phyloP scores from a whole-genome alignment of 2,797 vertebrate genomes.

The Fratercula arctica region DNA sequence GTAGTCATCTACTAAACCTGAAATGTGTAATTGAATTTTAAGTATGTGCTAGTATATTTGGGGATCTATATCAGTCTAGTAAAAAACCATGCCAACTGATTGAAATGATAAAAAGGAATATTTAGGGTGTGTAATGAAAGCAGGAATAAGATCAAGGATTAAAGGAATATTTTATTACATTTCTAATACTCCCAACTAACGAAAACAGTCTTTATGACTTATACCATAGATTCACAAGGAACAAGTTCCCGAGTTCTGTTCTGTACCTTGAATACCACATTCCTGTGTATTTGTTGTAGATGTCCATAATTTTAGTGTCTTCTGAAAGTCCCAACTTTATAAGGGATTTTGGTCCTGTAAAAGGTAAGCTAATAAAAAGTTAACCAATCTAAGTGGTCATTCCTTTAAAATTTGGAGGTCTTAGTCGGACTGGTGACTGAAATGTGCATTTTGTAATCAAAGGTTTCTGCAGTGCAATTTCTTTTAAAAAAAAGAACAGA shows the following conservation, averaged over 20 bases:
- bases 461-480: not conserved
- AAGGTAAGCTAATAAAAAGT: not conserved
- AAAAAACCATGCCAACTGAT: not conserved
- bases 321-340: not conserved
- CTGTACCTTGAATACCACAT: not conserved
- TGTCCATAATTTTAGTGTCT: not conserved
- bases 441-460: not conserved
- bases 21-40: not conserved
- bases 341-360: not conserved
- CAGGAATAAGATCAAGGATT: conserved; percentile 17
- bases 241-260: not conserved
- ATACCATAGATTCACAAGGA: not conserved
- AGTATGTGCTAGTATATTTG: not conserved
- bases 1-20: not conserved
- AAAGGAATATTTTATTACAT: conserved; percentile 32
- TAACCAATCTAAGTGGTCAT: not conserved
- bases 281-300: not conserved
- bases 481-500: not conserved
- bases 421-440: not conserved
- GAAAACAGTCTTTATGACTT: not conserved
- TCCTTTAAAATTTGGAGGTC: not conserved
- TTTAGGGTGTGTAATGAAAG: not conserved
- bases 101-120: conserved; percentile 46
- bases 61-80: not conserved
- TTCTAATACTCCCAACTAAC: not conserved